These are phyloP conservation scores for Drosophila kepulauana DNA, from an alignment of 1,140 invertebrate species.

Conservation along the genomic window DNA sequence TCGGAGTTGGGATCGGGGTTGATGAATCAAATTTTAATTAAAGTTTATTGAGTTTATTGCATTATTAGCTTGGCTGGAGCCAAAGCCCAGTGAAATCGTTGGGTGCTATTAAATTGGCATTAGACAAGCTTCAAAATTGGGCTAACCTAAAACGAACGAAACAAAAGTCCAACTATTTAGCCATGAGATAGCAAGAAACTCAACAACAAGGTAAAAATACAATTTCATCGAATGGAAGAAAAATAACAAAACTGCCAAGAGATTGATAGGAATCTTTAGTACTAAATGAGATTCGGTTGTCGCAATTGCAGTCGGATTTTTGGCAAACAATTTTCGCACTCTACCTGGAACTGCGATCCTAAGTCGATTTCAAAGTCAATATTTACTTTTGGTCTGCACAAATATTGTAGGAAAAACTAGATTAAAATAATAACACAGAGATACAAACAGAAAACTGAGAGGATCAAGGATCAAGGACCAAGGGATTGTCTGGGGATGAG, in stretches of 20 bases:
- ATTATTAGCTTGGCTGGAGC: slow-evolving; percentile 72
- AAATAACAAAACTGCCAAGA: slow-evolving; percentile 20
- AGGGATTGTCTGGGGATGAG: slow-evolving; percentile 51
- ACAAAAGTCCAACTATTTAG: neutral
- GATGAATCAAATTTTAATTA: slow-evolving; percentile 66
- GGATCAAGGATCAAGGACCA: neutral
- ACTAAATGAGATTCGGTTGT: slow-evolving; percentile 59
- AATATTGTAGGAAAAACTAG: slow-evolving; percentile 57
- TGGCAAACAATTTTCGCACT: slow-evolving; percentile 29
- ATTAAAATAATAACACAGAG: slow-evolving; percentile 70
- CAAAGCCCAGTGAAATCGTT: slow-evolving; percentile 22
- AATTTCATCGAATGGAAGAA: slow-evolving; percentile 15
- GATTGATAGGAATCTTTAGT: slow-evolving; percentile 32
- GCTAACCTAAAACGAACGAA: slow-evolving; percentile 6
- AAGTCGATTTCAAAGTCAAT: slow-evolving; percentile 81
- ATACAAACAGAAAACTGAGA: slow-evolving; percentile 8
- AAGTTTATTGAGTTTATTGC: slow-evolving; percentile 56
- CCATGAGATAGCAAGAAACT: slow-evolving; percentile 10
- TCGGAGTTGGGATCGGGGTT: slow-evolving; percentile 13
- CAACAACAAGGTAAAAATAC: neutral
- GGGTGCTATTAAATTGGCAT: slow-evolving; percentile 74
- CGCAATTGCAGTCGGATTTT: slow-evolving; percentile 51
- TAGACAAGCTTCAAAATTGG: slow-evolving; percentile 44
- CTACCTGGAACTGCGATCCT: slow-evolving; percentile 60
- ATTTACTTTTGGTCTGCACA: slow-evolving; percentile 68